Conservation (phyloP, 2,113 vertebrate genomes). For the Todiramphus saurophagus region DNA sequence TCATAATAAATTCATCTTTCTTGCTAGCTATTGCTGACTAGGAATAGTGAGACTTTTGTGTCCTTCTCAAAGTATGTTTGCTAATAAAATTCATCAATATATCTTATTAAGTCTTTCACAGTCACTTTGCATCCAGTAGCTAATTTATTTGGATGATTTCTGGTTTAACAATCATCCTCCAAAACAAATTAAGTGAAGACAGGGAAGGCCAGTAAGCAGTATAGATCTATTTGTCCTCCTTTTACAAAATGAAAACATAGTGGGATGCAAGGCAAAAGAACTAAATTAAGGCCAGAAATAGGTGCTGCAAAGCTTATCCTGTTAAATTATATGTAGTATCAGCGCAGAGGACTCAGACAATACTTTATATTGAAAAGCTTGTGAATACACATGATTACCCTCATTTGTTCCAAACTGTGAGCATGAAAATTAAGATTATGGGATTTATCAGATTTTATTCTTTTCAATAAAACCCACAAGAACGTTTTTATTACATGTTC, state of each 20-base stretch:
- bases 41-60: background rate
- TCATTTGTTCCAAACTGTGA: conserved; percentile 4
- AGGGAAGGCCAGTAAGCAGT: background rate
- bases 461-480: background rate
- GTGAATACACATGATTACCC: background rate
- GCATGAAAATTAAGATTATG: conserved; percentile 12
- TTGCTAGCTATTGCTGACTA: background rate
- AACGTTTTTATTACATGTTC: background rate
- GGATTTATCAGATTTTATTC: background rate
- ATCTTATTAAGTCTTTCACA: background rate
- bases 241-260: background rate
- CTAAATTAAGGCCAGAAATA: background rate
- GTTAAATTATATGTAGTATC: background rate
- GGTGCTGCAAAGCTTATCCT: background rate
- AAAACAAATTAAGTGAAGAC: background rate
- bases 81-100: background rate
- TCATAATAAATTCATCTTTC: background rate
- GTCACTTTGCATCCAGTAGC: background rate
- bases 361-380: background rate
- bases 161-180: background rate
- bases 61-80: background rate
- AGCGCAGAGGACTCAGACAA: background rate
- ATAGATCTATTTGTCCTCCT: background rate
- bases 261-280: background rate
- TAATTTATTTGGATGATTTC: background rate